Evolutionary conservation across 1,140 invertebrate genomes (phyloP).

Genomic region (Apocrypta bakeri): DNA sequence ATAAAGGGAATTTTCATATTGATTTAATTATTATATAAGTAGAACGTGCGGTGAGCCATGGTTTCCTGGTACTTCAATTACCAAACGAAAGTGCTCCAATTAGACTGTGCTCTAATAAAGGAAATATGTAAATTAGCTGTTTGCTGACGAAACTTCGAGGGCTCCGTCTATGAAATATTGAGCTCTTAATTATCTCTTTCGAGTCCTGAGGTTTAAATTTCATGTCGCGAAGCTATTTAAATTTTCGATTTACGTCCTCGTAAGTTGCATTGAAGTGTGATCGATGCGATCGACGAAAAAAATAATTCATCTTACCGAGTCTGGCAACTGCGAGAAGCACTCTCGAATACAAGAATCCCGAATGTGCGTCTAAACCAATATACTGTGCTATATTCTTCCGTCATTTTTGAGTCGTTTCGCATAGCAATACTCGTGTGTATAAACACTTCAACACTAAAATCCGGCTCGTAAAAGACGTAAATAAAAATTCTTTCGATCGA

Average conservation of each 20-base stretch:
- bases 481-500: not conserved
- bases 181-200: conserved; percentile 22
- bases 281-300: not conserved
- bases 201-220: too few relatives aligned
- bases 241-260: too few relatives aligned
- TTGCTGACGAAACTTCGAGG: not conserved
- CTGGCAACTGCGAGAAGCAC: not conserved
- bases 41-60: not conserved
- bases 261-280: not conserved
- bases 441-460: not conserved
- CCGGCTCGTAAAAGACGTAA: not conserved
- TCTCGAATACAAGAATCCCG: not conserved
- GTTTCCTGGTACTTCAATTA: not conserved
- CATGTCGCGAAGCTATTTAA: too few relatives aligned
- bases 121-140: conserved; percentile 31
- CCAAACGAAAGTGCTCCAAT: not conserved
- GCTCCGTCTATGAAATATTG: not conserved
- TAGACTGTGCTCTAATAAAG: conserved; percentile 15
- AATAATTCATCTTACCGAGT: too few relatives aligned
- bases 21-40: conserved; percentile 15
- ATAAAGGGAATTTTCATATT: conserved; percentile 12
- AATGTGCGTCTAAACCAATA: too few relatives aligned
- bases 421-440: not conserved
- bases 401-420: not conserved
- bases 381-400: not conserved